Base-by-base conservation (phyloP, 2,113 vertebrate genomes). In the Caracal caracal region DNA sequence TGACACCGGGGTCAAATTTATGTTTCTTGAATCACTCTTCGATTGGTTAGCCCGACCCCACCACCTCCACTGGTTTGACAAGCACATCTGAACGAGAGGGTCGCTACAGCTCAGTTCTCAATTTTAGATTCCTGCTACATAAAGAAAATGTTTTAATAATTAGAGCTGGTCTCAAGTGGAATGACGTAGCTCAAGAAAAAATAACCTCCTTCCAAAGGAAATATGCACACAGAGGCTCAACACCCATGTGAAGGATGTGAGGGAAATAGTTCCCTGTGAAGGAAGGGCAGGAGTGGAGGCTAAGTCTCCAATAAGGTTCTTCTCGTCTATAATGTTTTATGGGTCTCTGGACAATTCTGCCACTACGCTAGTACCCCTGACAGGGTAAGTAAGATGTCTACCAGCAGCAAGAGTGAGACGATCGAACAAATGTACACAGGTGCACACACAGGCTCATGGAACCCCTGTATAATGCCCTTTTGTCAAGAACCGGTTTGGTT, bases 161-260 rank as follows among this genome's bases (percentile, higher is more conserved):
- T 80, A 94, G 43, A 78, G 8, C 49, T 88, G 82, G 56, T 49
- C 63, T 70, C 63, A 83, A 65, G 12, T 84, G 49, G n/a, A 87
- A 94, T 95, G n/a, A 84, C 16, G 76, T 43, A 85, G 73, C 20
- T 96, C 66, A 81, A 71, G 40, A 56, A 92, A 84, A n/a, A 94
- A 71, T 75, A 66, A 51, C 11, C 13, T 90, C 12, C 35, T 94
- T 95, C 70, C 59, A 76, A 12, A 51, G 40, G 68, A 90, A 88
- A 94, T 79, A 70, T 13, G 24, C 26, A 76, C 78, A 82, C 35
- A 84, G 65, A 81, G 33, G 37, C 26, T 93, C 66, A 90, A 75
- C 9, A 30, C 2, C 1, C 1, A 61, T 59, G 7, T 81, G 16
- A 66, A 22, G 35, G 63, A 37, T 81, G 40, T 53, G 71, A 73